These are phyloP conservation scores for Characodon lateralis DNA, from an alignment of 2,797 vertebrate species.

Conservation along the genomic window DNA sequence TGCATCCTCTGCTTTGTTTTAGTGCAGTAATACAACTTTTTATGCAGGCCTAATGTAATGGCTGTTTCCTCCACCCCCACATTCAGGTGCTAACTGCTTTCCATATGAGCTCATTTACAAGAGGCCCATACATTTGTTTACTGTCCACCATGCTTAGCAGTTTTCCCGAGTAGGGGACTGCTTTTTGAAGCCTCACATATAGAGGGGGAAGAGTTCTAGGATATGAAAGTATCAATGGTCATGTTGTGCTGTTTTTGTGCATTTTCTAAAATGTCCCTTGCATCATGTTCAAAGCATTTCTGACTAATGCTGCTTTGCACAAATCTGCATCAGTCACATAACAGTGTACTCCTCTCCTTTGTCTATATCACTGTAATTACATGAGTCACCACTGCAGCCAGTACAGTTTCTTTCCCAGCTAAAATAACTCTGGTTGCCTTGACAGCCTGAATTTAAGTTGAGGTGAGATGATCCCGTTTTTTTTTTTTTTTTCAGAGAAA, in stretches of 20 bases:
- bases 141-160: conserved; percentile 34
- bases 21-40: not conserved
- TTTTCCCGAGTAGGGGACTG: conserved; percentile 1
- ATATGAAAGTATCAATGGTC: not conserved
- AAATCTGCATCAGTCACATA: conserved; percentile 43
- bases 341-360: conserved; percentile 47
- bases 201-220: not conserved
- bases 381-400: conserved; percentile 68
- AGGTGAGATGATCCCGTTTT: conserved; percentile 33
- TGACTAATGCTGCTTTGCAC: conserved; percentile 38
- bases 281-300: conserved; percentile 24
- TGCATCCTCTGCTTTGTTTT: not conserved
- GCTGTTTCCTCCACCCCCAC: conserved; percentile 33
- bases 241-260: conserved; percentile 15
- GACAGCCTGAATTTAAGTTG: conserved; percentile 52
- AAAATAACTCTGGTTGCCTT: conserved; percentile 51
- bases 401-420: conserved; percentile 36
- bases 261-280: not conserved
- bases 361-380: conserved; percentile 68
- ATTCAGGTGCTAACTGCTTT: conserved; percentile 58
- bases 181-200: conserved; percentile 1
- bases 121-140: conserved; percentile 56
- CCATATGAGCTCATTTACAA: conserved; percentile 50
- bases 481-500: conserved; percentile 20
- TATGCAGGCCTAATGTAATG: conserved; percentile 16